Evolutionary conservation across 2,113 vertebrate genomes (phyloP), one percentile per base, ranked within the genome.

Genomic region (Acanthochromis polyacanthus): DNA sequence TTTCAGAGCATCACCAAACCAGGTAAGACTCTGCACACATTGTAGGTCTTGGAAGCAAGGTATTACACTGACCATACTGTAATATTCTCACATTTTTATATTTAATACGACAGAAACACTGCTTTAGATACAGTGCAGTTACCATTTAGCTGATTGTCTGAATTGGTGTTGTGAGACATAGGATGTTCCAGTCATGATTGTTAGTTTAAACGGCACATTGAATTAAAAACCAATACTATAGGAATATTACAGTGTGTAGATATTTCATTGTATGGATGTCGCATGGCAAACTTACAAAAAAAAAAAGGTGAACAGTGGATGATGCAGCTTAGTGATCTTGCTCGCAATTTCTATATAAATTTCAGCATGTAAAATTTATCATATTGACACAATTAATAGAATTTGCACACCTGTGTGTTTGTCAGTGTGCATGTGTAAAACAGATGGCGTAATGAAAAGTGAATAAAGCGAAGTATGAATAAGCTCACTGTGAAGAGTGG

Each of bases 1-100:
- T 91, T 91, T n/a, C 94, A 95, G 86, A 94, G 64, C 91, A 90
- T 89, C 90, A 87, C 88, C 12, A 93, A 88, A 69, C 80, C 89
- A 75, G 94, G 94, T 95, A 87, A 90, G 89, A 50, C 12, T 4
- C 4, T 19, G 12, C 9, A n/a, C 19, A 12, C 12, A 40, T 10
- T 40, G 2, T 40, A 40, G 9, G 1, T 40, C 12, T 43, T 8
- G 12, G 12, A 43, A 43, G 4, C 11, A 43, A 43, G 40, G 1
- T 36, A 56, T 1, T 5, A 59, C 58, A 36, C 14, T 0, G 20
- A 10, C 36, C 4, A 15, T 4, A 11, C 3, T 51, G 22, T 45
- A 4, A 19, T 8, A 2, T n/a, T 43, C 11, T 43, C 14, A 43
- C 2, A 3, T 40, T 3, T 40, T 40, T 40, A 30, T 30, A 36